A percentile compares a stretch with the other conserved stretches of the same genome.
These are phyloP conservation scores for Phragmatobia fuliginosa DNA, from an alignment of 2,888 invertebrate genomes.

Conservation along the genomic window DNA sequence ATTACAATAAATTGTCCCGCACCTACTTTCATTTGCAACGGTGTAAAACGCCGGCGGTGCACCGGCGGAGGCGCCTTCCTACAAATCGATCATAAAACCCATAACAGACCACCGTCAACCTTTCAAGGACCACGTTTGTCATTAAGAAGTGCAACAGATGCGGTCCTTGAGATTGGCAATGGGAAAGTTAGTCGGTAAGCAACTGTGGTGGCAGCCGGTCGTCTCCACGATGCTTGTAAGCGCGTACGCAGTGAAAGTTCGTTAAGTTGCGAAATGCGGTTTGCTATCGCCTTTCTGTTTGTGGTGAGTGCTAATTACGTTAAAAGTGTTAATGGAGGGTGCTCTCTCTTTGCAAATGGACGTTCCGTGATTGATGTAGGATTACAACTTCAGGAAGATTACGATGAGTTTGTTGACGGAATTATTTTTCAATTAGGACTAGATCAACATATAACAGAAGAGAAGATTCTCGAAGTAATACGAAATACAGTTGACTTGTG, in stretches of 20 bases:
- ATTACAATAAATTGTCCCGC: slow-evolving; percentile 9
- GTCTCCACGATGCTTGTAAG: slow-evolving; percentile 72
- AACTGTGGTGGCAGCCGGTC: slow-evolving; percentile 69
- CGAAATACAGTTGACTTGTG: slow-evolving; percentile 36
- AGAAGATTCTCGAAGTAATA: slow-evolving; percentile 26
- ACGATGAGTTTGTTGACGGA: slow-evolving; percentile 36
- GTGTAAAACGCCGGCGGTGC: slow-evolving; percentile 2
- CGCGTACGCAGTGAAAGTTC: slow-evolving; percentile 82
- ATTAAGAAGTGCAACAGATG: slow-evolving; percentile 67
- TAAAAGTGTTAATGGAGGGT: slow-evolving; percentile 74
- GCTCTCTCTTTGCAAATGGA: slow-evolving; percentile 62
- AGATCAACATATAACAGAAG: slow-evolving; percentile 20
- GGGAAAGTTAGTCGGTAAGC: slow-evolving; percentile 70
- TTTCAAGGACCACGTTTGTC: slow-evolving; percentile 63
- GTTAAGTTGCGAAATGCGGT: slow-evolving; percentile 81
- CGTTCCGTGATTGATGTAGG: slow-evolving; percentile 45
- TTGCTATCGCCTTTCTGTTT: slow-evolving; percentile 83
- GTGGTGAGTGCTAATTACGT: slow-evolving; percentile 84
- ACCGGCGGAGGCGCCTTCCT: slow-evolving; percentile 17
- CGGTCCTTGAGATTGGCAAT: slow-evolving; percentile 77
- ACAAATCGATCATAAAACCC: slow-evolving; percentile 46
- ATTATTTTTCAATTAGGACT: slow-evolving; percentile 36
- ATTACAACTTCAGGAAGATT: slow-evolving; percentile 42
- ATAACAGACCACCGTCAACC: slow-evolving; percentile 66
- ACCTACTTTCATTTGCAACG: slow-evolving; percentile 18